phyloP scores from a whole-genome alignment of 2,113 vertebrate genomes.

The Colius striatus region DNA sequence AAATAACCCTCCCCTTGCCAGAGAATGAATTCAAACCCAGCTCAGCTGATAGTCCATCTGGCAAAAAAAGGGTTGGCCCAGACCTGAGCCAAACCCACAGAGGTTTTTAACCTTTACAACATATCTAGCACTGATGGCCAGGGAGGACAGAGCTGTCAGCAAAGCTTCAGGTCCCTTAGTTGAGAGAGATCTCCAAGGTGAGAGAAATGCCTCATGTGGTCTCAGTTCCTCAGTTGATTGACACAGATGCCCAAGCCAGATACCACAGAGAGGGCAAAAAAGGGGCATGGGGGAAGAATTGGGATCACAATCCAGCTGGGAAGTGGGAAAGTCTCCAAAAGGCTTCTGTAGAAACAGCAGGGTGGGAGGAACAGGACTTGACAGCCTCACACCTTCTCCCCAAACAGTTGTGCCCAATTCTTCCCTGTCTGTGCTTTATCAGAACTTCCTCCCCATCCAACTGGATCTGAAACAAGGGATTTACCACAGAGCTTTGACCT shows the following conservation, averaged over 20 bases:
- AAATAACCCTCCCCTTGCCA: neutral
- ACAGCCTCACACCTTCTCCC: neutral
- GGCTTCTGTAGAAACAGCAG: neutral
- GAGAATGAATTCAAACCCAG: neutral
- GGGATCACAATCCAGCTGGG: neutral
- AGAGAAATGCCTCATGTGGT: neutral
- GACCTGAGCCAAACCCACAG: neutral
- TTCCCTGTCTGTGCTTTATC: neutral
- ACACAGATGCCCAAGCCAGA: neutral
- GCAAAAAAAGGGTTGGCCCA: neutral
- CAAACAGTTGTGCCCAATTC: fast-evolving
- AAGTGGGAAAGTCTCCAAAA: too few species aligned
- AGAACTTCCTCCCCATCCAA: neutral
- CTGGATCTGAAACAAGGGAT: neutral
- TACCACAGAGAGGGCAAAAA: neutral
- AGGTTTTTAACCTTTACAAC: neutral
- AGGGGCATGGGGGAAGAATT: neutral
- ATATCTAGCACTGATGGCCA: neutral
- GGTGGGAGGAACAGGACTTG: neutral
- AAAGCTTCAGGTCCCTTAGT: neutral
- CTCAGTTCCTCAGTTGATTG: neutral
- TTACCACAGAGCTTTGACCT: neutral
- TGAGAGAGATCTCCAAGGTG: neutral
- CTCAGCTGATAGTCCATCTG: neutral
- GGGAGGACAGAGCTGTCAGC: neutral